Evolutionary conservation across 64 coral and sea anemone genomes (phyloP), one percentile per base, ranked within the genome.

Genomic region (Montipora sp.): DNA sequence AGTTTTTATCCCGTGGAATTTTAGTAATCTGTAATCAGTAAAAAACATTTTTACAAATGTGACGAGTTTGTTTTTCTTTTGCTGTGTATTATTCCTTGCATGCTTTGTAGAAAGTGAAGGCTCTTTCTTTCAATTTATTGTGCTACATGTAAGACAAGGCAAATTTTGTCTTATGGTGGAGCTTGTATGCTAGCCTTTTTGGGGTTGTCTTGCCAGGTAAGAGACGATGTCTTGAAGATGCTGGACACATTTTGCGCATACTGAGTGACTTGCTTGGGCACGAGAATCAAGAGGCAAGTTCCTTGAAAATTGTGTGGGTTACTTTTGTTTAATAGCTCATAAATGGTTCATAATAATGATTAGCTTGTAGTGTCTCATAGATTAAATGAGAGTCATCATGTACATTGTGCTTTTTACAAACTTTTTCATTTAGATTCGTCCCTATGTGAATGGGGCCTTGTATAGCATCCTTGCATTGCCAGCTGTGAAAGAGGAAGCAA

Each of bases 401-500:
- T 63, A 3, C 3, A 12, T 63, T 63, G 3, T 15, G 9, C 13
- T 63, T 71, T 23, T 11, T 71, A 7, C 68, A 63, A 63, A 63
- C 20, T 15, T 71, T 27, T 65, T 13, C 16, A 75, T 14, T 13
- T 46, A 98, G 97, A 96, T 98, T 36, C 91, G 97, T 47, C 94
- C 97, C 5, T 95, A 98, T 89, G 92, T 96, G 6, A 98, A 98
- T 82, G 97, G 97, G 15, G 92, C 91, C 0, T 81, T 98, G 0
- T 98, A 98, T 79, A 98, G 97, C 51, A 96, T 98, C 59, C 94
- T 96, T 5, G 97, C 94, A 9, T 67, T 98, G 5, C 97, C 97
- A 74, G 83, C 91, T 46, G 81, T 98, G 11, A 93, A 92, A 48
- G 97, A 98, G 83, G 97, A 95, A 91, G 97, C 97, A 19, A 94